Conservation (phyloP, 2,888 invertebrate genomes). For the Cosmia trapezina region DNA sequence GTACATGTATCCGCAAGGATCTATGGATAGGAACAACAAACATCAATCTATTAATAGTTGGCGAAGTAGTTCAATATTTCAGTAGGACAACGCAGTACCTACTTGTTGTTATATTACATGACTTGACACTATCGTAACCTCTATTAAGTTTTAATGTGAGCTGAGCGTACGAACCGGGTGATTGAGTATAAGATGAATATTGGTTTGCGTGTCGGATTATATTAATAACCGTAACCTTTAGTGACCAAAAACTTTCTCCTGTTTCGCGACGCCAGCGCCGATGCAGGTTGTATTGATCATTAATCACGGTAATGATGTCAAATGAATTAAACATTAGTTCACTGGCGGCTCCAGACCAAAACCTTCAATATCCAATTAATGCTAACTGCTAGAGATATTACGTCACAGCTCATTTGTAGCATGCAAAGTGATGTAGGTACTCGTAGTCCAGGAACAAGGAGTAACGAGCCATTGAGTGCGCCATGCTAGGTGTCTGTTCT, state of each 20-base stretch:
- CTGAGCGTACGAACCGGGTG: conserved; percentile 45
- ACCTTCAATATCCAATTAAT: conserved; percentile 60
- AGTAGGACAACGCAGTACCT: conserved; percentile 43
- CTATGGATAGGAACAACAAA: background rate
- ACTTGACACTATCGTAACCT: conserved; percentile 59
- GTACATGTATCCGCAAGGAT: background rate
- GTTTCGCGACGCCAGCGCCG: conserved; percentile 65
- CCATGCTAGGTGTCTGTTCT: conserved; percentile 26
- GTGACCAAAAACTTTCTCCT: conserved; percentile 75
- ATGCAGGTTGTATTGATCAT: conserved; percentile 65
- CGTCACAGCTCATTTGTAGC: conserved; percentile 32
- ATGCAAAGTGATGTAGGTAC: conserved; percentile 45
- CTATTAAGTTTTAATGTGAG: conserved; percentile 55
- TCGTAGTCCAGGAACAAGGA: conserved; percentile 28
- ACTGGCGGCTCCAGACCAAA: conserved; percentile 59
- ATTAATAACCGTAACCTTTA: conserved; percentile 74
- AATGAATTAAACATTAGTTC: conserved; percentile 70
- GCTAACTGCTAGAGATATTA: conserved; percentile 45
- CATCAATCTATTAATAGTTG: background rate
- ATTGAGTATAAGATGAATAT: conserved; percentile 66
- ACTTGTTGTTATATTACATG: conserved; percentile 55
- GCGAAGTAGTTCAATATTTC: conserved; percentile 44
- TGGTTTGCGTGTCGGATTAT: conserved; percentile 74
- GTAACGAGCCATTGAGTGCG: conserved; percentile 30
- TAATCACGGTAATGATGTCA: conserved; percentile 74